Evolutionary conservation across 2,113 vertebrate genomes (phyloP), one percentile per base, ranked within the genome.

Genomic region (Falco punctatus): DNA sequence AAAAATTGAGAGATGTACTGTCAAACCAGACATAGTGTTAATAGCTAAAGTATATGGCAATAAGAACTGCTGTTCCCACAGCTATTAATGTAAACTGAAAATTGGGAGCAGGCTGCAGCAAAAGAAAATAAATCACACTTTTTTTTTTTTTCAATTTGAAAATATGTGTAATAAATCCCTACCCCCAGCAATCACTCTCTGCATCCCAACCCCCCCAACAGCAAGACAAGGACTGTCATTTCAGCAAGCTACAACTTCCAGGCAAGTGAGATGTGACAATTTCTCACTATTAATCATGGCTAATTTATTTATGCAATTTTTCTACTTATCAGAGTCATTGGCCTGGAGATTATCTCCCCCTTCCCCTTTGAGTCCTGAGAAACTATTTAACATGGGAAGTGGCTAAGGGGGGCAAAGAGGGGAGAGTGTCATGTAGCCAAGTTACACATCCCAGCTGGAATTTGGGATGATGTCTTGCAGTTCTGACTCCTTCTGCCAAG

Each of bases 1-100:
- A 94, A 94, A 86, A 95, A 79, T 69, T 81, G 82, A 94, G 93
- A 97, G 49, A 87, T 91, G 81, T 81, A 54, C 90, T 97, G 96
- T 97, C 97, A 97, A 95, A 93, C 58, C 71, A 97, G 94, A 89
- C 92, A 93, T 65, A 75, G 90, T 83, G 92, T 80, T 97, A 97
- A 95, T 64, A 93, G 91, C 90, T 87, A 74, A 89, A 92, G 93
- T 97, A 92, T 91, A 97, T 48, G 78, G 73, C 94, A 97, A 44
- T 90, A 91, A 94, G 91, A 93, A 92, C 57, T 95, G 90, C 92
- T 95, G 92, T 95, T 97, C 96, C 88, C 94, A 86, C 79, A 82
- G 94, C 83, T 95, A 96, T 94, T 97, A 96, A 95, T 93, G 92
- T 93, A 96, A 97, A 97, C 82, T 90, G 83, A 97, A 97, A 94